Evolutionary conservation across 2,113 vertebrate genomes (phyloP).

Genomic region (Pluvianellus socialis): DNA sequence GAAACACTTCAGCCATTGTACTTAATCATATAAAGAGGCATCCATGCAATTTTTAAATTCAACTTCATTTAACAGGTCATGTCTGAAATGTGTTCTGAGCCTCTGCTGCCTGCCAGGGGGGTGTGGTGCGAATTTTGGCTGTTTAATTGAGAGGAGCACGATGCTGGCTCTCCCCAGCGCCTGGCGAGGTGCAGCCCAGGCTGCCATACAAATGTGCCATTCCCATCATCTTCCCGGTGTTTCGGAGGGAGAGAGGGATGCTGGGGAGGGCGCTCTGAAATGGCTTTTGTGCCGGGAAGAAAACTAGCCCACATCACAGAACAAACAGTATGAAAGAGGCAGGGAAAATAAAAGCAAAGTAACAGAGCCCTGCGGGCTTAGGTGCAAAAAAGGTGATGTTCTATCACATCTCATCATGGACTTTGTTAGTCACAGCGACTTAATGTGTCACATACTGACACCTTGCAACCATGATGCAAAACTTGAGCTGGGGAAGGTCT

Average conservation of each 20-base stretch:
- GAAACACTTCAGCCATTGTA: neutral
- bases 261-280: neutral
- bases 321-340: neutral
- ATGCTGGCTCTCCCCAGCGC: neutral
- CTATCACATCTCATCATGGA: neutral
- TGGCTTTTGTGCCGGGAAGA: neutral
- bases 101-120: too few species aligned
- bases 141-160: neutral
- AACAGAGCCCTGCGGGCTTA: neutral
- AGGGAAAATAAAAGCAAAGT: neutral
- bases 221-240: too few species aligned
- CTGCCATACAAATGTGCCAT: neutral
- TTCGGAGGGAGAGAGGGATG: neutral
- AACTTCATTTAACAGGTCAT: neutral
- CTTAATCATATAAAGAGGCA: neutral
- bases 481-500: neutral
- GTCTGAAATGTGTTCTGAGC: neutral
- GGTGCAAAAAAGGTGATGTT: neutral
- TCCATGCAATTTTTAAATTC: neutral
- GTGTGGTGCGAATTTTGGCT: fast-evolving
- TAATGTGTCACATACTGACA: neutral
- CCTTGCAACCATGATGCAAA: neutral
- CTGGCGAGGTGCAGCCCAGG: neutral
- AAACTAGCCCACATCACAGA: neutral
- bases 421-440: neutral